These are phyloP conservation scores for Phyllotis vaccarum DNA, from an alignment of 2,797 vertebrate genomes.

Conservation along the genomic window DNA sequence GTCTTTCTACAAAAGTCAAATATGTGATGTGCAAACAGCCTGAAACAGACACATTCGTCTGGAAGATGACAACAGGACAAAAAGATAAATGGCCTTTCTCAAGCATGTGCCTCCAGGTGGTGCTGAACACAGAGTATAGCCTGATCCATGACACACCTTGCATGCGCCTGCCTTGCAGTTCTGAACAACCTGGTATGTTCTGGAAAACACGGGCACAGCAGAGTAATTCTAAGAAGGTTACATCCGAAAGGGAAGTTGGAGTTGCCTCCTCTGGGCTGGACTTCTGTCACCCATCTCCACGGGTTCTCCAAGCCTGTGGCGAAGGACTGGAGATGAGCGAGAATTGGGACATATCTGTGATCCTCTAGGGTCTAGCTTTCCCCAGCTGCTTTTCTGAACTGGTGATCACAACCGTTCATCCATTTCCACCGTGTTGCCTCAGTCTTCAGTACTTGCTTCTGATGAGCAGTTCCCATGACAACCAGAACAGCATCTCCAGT, in stretches of 20 bases:
- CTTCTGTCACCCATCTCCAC: not conserved
- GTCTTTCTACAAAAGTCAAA: conserved; percentile 44
- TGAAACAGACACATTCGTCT: not conserved
- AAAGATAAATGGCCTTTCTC: conserved; percentile 50
- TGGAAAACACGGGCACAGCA: not conserved
- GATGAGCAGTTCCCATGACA: conserved; percentile 71
- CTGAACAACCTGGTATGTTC: not conserved
- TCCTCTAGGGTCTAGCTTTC: not conserved
- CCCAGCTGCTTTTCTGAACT: conserved; percentile 56
- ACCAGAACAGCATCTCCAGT: conserved; percentile 39
- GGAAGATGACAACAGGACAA: conserved; percentile 27
- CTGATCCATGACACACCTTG: conserved; percentile 37
- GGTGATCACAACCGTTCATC: not conserved
- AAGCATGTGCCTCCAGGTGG: conserved; percentile 79
- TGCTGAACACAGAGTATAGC: conserved; percentile 58
- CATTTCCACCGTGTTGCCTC: not conserved
- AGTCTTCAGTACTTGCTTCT: conserved; percentile 36
- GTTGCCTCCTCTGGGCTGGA: not conserved
- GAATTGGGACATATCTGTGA: not conserved
- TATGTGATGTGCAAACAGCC: conserved; percentile 12
- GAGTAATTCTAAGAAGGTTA: not conserved
- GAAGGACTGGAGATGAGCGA: not conserved
- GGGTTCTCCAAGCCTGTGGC: not conserved
- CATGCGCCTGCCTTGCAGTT: not conserved
- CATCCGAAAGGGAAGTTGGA: not conserved